Evolutionary conservation across 2,888 invertebrate genomes (phyloP).

Genomic region (Trichogramma dendrolimi): DNA sequence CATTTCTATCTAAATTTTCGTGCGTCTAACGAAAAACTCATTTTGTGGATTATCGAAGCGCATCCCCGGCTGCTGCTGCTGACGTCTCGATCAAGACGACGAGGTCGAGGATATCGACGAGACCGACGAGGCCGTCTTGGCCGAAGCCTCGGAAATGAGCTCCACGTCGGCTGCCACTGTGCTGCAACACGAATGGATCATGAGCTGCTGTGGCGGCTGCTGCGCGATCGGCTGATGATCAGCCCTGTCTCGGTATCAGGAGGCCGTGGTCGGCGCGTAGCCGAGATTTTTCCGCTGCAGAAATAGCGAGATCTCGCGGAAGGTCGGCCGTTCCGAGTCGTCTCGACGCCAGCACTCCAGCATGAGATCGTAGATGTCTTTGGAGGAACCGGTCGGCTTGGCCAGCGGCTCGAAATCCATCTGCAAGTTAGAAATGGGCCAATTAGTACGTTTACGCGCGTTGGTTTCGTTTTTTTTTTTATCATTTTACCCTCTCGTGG

Average conservation of each 20-base stretch:
- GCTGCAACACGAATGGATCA: not conserved
- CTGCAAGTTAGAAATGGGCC: too few species aligned
- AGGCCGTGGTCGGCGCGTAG: conserved; percentile 54
- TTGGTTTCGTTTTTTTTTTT: too few species aligned
- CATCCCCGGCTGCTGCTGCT: conserved; percentile 18
- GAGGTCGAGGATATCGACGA: not conserved
- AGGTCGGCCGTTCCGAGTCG: conserved; percentile 70
- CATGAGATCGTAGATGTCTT: conserved; percentile 82
- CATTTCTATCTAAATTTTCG: conserved; percentile 11
- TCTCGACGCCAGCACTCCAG: conserved; percentile 79
- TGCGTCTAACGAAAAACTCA: conserved; percentile 25
- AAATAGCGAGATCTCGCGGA: conserved; percentile 78
- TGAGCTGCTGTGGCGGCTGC: too few species aligned
- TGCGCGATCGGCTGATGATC: not conserved
- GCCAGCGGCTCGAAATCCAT: conserved; percentile 56
- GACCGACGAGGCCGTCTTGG: not conserved
- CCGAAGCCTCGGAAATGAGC: not conserved
- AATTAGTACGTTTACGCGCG: too few species aligned
- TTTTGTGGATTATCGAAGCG: conserved; percentile 6
- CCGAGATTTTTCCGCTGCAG: conserved; percentile 69
- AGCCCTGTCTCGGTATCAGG: conserved; percentile 43
- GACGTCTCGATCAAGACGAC: conserved; percentile 10
- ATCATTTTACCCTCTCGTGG: too few species aligned
- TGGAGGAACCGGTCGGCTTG: conserved; percentile 67
- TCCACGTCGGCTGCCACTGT: not conserved